These are phyloP conservation scores for Bimastos eiseni DNA, from an alignment of 2,888 invertebrate genomes.

Conservation along the genomic window DNA sequence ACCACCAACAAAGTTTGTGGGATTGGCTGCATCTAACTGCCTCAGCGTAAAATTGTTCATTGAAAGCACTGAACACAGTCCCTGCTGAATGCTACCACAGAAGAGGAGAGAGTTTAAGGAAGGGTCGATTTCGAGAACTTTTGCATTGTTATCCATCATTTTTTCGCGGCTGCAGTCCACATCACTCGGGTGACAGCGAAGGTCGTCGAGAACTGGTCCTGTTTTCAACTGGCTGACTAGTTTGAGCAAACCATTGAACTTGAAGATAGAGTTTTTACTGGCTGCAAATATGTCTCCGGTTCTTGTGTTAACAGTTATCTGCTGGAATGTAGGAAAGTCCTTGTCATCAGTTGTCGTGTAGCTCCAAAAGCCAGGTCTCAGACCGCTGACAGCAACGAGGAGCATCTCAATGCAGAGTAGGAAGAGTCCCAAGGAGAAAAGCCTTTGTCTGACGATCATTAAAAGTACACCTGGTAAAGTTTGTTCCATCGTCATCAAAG, in stretches of 20 bases:
- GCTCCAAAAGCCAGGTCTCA: constrained; percentile 1
- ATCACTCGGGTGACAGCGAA: constrained; percentile 3
- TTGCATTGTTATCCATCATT: constrained; percentile 43
- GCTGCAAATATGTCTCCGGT: neutral
- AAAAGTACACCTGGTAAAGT: neutral
- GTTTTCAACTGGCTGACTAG: neutral
- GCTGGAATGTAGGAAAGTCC: constrained; percentile 9
- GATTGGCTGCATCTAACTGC: constrained; percentile 31
- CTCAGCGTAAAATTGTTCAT: constrained; percentile 39
- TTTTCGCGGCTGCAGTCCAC: neutral
- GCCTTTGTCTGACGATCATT: constrained; percentile 10
- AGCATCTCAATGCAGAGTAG: neutral
- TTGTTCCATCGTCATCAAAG: constrained; percentile 16
- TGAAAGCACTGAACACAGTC: constrained; percentile 45
- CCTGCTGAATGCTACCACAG: constrained; percentile 47
- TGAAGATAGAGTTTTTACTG: neutral
- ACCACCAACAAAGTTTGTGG: constrained; percentile 39
- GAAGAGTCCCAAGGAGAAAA: neutral
- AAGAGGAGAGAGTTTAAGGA: constrained; percentile 42
- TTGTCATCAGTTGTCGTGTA: neutral
- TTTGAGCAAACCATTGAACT: neutral
- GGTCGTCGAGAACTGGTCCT: neutral
- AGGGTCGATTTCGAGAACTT: constrained; percentile 44
- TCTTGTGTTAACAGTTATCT: neutral
- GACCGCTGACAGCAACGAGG: neutral